A percentile compares a stretch with the other conserved stretches of the same genome.
Conservation (phyloP, 2,113 vertebrate species). For the Siniperca knerii region DNA sequence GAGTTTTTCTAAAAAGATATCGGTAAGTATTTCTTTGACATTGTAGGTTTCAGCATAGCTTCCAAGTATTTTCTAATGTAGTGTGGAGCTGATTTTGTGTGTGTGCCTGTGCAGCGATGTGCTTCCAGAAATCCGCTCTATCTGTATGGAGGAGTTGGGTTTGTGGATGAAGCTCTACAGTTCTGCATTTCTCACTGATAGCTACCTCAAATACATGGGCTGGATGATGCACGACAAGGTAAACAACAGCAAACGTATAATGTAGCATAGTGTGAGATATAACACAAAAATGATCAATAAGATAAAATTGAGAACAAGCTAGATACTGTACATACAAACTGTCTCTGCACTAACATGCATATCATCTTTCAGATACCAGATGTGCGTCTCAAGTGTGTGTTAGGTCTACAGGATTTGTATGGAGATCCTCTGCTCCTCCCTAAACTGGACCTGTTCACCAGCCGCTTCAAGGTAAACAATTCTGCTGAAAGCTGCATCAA, state of each 20-base stretch:
- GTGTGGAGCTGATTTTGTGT: background rate
- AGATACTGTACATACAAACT: background rate
- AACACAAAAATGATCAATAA: background rate
- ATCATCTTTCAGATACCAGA: constrained; percentile 86
- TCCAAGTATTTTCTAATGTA: background rate
- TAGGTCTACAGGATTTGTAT: constrained; percentile 88
- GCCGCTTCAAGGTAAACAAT: constrained; percentile 89
- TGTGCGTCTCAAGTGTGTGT: constrained; percentile 90
- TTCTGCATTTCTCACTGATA: constrained; percentile 88
- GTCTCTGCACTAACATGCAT: background rate
- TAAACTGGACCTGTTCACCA: constrained; percentile 92
- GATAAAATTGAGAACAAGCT: background rate
- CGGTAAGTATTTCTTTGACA: constrained; percentile 77
- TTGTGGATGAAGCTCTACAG: constrained; percentile 90
- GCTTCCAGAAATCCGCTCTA: constrained; percentile 90
- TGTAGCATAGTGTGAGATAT: background rate
- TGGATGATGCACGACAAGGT: constrained; percentile 95
- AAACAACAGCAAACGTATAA: background rate
- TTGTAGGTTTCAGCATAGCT: background rate
- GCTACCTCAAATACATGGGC: constrained; percentile 92
- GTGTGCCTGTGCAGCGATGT: constrained; percentile 84
- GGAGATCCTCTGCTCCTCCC: constrained; percentile 83
- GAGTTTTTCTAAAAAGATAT: constrained; percentile 91
- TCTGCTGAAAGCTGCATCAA: background rate
- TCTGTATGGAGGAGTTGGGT: constrained; percentile 91